Base-by-base conservation (phyloP, 2,797 vertebrate genomes). In the Parotocinclus haroldoi region DNA sequence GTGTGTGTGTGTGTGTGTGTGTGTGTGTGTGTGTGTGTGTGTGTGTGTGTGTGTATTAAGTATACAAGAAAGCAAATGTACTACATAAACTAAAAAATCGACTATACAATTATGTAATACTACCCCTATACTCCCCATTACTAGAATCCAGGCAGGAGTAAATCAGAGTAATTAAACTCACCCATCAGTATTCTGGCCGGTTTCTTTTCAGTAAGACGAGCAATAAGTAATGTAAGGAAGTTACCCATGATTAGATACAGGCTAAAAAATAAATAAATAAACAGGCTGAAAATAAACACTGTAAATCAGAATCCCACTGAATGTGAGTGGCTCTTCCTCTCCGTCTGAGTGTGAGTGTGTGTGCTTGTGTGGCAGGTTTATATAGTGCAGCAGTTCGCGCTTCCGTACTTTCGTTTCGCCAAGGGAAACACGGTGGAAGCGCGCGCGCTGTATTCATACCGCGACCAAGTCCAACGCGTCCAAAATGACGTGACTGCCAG, bases 171-270 rank as follows among this genome's bases (percentile, higher is more conserved):
- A 55, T 13, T 49, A 7, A 38, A 62, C 71, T 73, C 52, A 77
- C 75, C 67, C 75, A 76, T 76, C 7, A 76, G 55, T 27, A 76
- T 8, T 10, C 71, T 46, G n/a, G 67, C 50, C 12, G 63, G 13
- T 1, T 58, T 76, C 36, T 68, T 73, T 51, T 53, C 54, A 3
- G 16, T 18, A 0, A 73, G 54, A 1, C 67, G 71, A 9, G 59
- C 36, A 3, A 69, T 37, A 7, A 76, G 6, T 18, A 12, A 10
- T 11, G 66, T 18, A 13, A 73, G 51, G 7, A 70, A 49, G 58
- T 58, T 53, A 0, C 71, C 71, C 71, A 73, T 76, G 5, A 11
- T 73, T n/a, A n/a, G n/a, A n/a, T n/a, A n/a, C n/a, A n/a, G n/a
- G n/a, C n/a, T n/a, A n/a, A n/a, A n/a, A n/a, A n/a, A n/a, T n/a